phyloP scores from a whole-genome alignment of 2,888 invertebrate genomes.

The Drosophila birchii region DNA sequence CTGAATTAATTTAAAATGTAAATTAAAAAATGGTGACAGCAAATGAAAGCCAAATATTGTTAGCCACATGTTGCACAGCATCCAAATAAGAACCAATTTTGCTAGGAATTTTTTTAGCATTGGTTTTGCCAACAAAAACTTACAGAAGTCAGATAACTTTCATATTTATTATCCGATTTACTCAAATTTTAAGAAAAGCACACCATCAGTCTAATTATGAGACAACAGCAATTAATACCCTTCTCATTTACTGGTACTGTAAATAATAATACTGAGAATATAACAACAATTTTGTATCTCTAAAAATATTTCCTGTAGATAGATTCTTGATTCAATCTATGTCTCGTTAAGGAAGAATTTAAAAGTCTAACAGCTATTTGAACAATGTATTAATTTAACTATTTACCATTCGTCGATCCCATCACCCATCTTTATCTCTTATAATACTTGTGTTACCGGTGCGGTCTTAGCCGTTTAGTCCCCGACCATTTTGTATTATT shows the following conservation, averaged over 20 bases:
- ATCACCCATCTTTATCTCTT: not conserved
- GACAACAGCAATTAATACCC: too few relatives aligned
- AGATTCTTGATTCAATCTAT: too few relatives aligned
- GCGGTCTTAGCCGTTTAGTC: not conserved
- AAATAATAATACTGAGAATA: not conserved
- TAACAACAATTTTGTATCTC: not conserved
- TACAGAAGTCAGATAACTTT: not conserved
- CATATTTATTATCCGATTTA: not conserved
- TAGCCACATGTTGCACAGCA: not conserved
- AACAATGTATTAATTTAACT: not conserved
- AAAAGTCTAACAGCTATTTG: too few relatives aligned
- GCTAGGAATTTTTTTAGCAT: not conserved
- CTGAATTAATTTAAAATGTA: not conserved
- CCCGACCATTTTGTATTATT: not conserved
- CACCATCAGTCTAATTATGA: too few relatives aligned
- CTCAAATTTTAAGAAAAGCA: not conserved
- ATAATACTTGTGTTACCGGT: not conserved
- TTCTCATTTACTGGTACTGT: too few relatives aligned
- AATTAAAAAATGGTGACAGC: not conserved
- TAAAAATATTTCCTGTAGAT: too few relatives aligned
- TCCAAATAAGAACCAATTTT: not conserved
- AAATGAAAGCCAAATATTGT: not conserved
- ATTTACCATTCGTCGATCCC: not conserved
- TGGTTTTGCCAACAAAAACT: not conserved
- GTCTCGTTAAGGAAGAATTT: too few relatives aligned